Evolutionary conservation across 2,888 invertebrate genomes (phyloP).

Genomic region (Cantharis nigra): DNA sequence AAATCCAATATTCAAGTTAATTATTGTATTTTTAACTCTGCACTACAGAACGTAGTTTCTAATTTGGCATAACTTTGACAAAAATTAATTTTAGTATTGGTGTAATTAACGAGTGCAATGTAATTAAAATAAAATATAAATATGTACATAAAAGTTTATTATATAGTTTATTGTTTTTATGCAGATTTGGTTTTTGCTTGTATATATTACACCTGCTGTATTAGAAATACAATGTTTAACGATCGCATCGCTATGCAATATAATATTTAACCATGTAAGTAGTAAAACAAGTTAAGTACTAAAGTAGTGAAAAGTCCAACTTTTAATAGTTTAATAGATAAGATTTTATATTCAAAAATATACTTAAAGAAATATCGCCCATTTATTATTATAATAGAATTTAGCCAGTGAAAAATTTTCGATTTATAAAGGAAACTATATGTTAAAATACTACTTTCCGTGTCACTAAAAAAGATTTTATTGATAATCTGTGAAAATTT

Average conservation of each 20-base stretch:
- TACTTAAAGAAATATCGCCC: no score
- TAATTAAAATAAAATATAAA: not conserved
- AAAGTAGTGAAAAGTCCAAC: not conserved
- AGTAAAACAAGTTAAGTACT: not conserved
- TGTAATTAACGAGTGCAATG: not conserved
- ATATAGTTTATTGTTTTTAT: not conserved
- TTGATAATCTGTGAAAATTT: no score
- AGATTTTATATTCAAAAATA: not conserved
- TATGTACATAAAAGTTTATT: not conserved
- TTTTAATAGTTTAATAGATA: not conserved
- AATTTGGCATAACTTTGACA: not conserved
- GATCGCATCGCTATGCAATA: not conserved
- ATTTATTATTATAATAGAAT: no score
- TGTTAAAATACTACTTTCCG: no score
- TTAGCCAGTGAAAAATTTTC: no score
- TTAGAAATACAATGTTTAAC: not conserved
- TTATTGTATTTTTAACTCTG: no score
- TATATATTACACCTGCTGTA: not conserved
- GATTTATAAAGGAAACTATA: no score
- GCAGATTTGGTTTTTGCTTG: not conserved
- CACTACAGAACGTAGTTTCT: not conserved
- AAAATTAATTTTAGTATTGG: not conserved
- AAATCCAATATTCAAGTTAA: no score
- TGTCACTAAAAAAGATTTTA: no score
- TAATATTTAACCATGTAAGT: not conserved